Percentiles rank a stretch among this genome's conserved stretches.
phyloP scores from a whole-genome alignment of 1,140 invertebrate genomes.

The Procambarus virginalis region DNA sequence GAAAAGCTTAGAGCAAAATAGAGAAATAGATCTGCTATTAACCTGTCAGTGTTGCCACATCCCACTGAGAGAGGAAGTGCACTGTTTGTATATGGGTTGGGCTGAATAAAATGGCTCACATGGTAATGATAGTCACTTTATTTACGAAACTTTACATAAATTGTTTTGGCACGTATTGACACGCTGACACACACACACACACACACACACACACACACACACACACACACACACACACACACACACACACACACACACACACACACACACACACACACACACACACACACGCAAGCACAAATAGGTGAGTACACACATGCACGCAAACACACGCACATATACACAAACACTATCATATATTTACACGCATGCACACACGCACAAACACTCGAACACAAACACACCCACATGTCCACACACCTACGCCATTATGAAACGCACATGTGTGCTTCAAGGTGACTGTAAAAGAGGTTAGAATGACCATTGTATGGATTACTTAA shows the following conservation, averaged over 20 bases:
- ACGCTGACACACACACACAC: slow-evolving; percentile 70
- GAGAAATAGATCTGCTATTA: no score
- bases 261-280: slow-evolving; percentile 69
- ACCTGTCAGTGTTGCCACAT: no score
- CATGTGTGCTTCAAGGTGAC: not conserved
- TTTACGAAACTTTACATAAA: slow-evolving; percentile 69
- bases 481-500: no score
- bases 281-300: not conserved
- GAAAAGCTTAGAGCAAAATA: no score
- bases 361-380: not conserved
- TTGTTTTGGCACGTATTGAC: slow-evolving; percentile 60
- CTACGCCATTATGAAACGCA: not conserved
- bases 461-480: no score
- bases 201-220: slow-evolving; percentile 71
- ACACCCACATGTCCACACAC: not conserved
- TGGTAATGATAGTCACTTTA: slow-evolving; percentile 7
- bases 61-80: no score
- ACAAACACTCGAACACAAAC: not conserved
- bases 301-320: not conserved
- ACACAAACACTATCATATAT: not conserved
- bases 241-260: slow-evolving; percentile 71
- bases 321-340: not conserved
- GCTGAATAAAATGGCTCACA: not conserved
- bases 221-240: slow-evolving; percentile 52
- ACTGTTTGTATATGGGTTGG: not conserved